Evolutionary conservation across 2,888 invertebrate species (phyloP).

Genomic region (Crocallis elinguaria): DNA sequence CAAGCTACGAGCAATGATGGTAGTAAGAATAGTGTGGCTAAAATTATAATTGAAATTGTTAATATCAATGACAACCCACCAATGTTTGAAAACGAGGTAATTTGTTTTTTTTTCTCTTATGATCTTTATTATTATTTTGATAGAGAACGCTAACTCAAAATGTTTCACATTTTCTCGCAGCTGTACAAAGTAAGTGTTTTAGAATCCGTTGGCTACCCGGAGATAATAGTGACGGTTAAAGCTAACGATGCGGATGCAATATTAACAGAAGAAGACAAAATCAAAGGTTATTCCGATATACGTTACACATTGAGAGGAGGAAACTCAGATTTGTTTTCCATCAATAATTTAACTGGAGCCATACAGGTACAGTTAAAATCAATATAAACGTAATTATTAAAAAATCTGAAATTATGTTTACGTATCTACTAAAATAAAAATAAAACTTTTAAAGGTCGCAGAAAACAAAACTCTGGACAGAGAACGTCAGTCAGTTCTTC

Average conservation of each 20-base stretch:
- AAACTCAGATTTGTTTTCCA: conserved; percentile 89
- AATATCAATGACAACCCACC: conserved; percentile 93
- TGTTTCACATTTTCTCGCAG: conserved; percentile 56
- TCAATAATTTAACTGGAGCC: conserved; percentile 88
- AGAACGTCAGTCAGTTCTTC: conserved; percentile 88
- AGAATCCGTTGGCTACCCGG: conserved; percentile 88
- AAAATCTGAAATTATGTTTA: background rate
- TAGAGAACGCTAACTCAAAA: background rate
- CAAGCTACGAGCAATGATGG: conserved; percentile 82
- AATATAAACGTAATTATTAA: background rate
- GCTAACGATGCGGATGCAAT: conserved; percentile 90
- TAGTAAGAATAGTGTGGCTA: conserved; percentile 86
- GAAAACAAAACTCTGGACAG: conserved; percentile 88
- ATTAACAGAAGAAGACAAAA: conserved; percentile 81
- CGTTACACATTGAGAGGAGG: conserved; percentile 90
- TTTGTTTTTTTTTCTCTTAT: conserved; percentile 12
- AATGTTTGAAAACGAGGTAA: conserved; percentile 86
- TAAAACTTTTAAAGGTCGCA: conserved; percentile 73
- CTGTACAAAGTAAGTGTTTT: conserved; percentile 88
- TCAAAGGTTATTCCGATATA: conserved; percentile 88
- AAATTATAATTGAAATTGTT: conserved; percentile 88
- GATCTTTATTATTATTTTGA: background rate
- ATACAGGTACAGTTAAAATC: conserved; percentile 77
- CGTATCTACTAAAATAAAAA: background rate
- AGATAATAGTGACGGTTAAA: conserved; percentile 87